Evolutionary conservation across 2,888 invertebrate species (phyloP), one percentile per base, ranked within the genome.

Genomic region (Protophormia terraenovae): DNA sequence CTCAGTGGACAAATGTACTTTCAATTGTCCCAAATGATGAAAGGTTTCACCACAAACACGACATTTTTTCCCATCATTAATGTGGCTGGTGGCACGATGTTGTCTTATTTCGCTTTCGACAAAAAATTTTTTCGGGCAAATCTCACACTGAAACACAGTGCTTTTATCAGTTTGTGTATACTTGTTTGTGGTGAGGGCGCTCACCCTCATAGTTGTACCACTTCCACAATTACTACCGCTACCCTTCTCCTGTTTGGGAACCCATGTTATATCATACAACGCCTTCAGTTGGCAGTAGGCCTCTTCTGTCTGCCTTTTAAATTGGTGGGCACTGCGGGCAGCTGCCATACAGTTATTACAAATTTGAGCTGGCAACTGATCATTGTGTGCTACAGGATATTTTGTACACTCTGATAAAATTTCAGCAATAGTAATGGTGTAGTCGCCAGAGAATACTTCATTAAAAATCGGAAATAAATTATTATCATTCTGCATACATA

Each of bases 31-130:
- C 2, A 92, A 87, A 8, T 93, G 90, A 5, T 90, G 89, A 86
- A 94, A 94, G 14, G 89, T 89, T 87, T 93, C 93, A 14, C 90
- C 89, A 88, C 94, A 94, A 45, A 93, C 88, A 79, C 90, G 90
- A 86, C 94, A 94, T 53, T 89, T 89, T 19, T 87, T 88, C 45
- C 67, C 87, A 16, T 82, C 84, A 10, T 87, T 80, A 58, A 89
- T 86, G 83, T 92, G 91, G 14, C 80, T 73, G 0, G 73, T 84
- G 29, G 86, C 81, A 7, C 91, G 89, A 83, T 92, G 91, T 58
- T 89, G 62, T 0, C 89, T 89, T 67, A 93, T 83, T 41, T 89
- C 89, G 7, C 89, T 80, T 45, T 88, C 87, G 38, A 88, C 89
- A 1, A 90, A 84, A 81, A 91, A 92, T 78, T 90, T 89, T n/a